Percentiles rank a stretch among this genome's conserved stretches.
Evolutionary conservation across 2,888 invertebrate species (phyloP).

Genomic region (Philhelius pedissequus): DNA sequence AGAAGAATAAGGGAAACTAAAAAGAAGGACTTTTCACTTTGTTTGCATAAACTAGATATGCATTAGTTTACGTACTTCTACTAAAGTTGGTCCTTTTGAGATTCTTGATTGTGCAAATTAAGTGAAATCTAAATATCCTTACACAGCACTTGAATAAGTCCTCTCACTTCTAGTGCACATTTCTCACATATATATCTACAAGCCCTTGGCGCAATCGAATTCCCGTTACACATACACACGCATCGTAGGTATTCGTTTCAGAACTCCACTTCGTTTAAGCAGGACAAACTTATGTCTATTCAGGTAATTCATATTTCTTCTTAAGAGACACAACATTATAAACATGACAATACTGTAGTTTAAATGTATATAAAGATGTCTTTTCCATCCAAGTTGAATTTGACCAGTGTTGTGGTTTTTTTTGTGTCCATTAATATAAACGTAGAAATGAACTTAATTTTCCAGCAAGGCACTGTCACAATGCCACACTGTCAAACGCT

Average conservation of each 20-base stretch:
- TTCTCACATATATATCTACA: not conserved
- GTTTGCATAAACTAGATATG: conserved; percentile 62
- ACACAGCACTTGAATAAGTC: conserved; percentile 39
- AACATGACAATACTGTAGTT: conserved; percentile 5
- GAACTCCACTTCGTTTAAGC: conserved; percentile 24
- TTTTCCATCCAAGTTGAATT: not conserved
- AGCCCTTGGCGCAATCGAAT: conserved; percentile 40
- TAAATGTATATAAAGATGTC: not conserved
- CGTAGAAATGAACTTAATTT: too few species aligned
- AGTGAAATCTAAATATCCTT: conserved; percentile 67
- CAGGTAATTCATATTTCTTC: not conserved
- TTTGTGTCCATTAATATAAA: too few species aligned
- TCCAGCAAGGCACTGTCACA: too few species aligned
- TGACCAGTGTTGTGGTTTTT: not conserved
- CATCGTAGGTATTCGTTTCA: not conserved
- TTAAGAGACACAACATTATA: not conserved
- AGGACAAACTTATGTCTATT: conserved; percentile 16
- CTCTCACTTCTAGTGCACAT: not conserved
- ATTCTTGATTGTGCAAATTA: conserved; percentile 69
- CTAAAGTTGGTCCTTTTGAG: conserved; percentile 58
- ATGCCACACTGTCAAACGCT: too few species aligned
- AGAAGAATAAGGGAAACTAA: not conserved
- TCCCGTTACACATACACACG: not conserved
- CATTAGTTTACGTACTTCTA: conserved; percentile 52
- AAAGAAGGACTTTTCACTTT: conserved; percentile 49